Evolutionary conservation across 2,797 vertebrate genomes (phyloP), one percentile per base, ranked within the genome.

Genomic region (Arrhamphus sclerolepis): DNA sequence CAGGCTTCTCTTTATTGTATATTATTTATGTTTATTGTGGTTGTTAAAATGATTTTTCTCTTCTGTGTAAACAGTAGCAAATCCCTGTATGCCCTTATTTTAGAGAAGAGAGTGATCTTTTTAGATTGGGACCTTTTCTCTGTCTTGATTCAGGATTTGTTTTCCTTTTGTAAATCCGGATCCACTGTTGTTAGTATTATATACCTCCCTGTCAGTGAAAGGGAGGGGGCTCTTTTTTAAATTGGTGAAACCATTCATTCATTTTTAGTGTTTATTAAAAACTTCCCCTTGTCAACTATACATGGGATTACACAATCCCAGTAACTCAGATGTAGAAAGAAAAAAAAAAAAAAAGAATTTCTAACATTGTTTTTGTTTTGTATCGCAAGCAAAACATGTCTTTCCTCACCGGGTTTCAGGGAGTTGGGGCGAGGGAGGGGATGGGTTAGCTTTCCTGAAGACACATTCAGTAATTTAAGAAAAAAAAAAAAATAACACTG

Each of bases 61-160:
- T 92, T 92, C 89, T 91, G 83, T 93, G 90, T 93, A 90, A 89
- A 93, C 92, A 89, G 93, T 94, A 94, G 93, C 93, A 94, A 93
- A 90, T 82, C 90, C 90, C 90, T 83, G 86, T 94, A 80, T 77
- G 78, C 85, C 89, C 84, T 94, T 95, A 93, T 95, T 98, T 98
- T 94, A 95, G 97, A 96, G 96, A 97, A 96, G 96, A 98, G 96
- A 98, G 95, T 92, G 94, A 97, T 95, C 95, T 98, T 97, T 97
- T 96, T 96, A 95, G 95, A 96, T 95, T 83, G 81, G 90, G 92
- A 72, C 75, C 95, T 94, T 95, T 96, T 97, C 96, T 95, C 83
- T 95, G 94, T 96, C 94, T 96, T 95, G 94, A 97, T 97, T 96
- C 95, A 96, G 96, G 96, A 96, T 96, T 96, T 96, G 94, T 93